Evolutionary conservation across 2,797 vertebrate genomes (phyloP).

Genomic region (Sphenodon punctatus): DNA sequence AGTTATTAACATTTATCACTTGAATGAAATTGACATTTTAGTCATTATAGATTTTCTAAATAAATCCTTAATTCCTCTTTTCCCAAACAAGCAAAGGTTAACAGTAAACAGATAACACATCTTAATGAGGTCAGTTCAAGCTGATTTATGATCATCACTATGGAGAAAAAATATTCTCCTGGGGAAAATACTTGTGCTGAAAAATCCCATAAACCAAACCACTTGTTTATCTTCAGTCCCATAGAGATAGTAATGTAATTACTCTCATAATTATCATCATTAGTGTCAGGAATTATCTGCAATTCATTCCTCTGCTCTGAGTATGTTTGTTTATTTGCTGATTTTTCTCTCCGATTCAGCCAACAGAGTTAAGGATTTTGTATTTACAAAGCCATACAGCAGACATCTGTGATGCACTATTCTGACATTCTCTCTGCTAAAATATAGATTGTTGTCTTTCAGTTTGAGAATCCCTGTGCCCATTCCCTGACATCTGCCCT

Average conservation of each 20-base stretch:
- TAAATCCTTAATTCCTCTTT: constrained; percentile 45
- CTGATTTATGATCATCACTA: constrained; percentile 79
- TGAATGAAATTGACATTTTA: constrained; percentile 54
- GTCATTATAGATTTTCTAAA: constrained; percentile 38
- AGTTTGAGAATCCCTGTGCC: constrained; percentile 82
- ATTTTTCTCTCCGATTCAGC: constrained; percentile 71
- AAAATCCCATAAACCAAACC: constrained; percentile 90
- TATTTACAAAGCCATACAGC: constrained; percentile 66
- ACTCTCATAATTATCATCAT: constrained; percentile 98
- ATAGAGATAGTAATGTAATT: constrained; percentile 99
- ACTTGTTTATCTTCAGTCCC: constrained; percentile 99
- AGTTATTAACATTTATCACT: constrained; percentile 65
- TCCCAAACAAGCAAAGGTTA: constrained; percentile 74
- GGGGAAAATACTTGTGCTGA: constrained; percentile 81
- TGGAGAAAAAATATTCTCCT: constrained; percentile 76
- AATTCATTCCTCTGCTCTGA: constrained; percentile 81
- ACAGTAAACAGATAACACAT: constrained; percentile 68
- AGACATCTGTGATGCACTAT: constrained; percentile 72
- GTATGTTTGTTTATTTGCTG: constrained; percentile 80
- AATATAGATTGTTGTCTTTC: constrained; percentile 76
- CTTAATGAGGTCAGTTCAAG: constrained; percentile 78
- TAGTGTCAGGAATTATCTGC: constrained; percentile 95
- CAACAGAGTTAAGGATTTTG: constrained; percentile 65
- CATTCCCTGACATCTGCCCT: constrained; percentile 86
- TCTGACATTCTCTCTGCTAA: constrained; percentile 76